Evolutionary conservation across 2,888 invertebrate genomes (phyloP).

Genomic region (Entomobrya proxima): DNA sequence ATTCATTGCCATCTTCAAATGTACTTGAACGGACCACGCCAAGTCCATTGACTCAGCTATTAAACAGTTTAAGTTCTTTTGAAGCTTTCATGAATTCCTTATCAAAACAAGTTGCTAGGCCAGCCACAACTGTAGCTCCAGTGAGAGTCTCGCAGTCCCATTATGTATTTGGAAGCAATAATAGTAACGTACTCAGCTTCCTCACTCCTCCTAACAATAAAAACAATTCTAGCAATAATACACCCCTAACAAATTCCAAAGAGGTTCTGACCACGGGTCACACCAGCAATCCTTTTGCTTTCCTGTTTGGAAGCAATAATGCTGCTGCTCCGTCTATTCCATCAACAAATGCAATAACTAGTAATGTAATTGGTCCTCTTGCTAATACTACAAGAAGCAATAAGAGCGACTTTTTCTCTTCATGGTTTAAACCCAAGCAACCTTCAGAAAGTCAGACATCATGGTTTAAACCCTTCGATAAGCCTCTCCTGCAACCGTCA

Average conservation of each 20-base stretch:
- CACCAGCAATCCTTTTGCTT: neutral
- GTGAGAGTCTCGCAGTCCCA: neutral
- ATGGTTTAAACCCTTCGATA: conserved; percentile 6
- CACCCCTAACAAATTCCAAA: neutral
- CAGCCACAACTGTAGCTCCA: neutral
- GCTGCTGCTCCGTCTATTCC: neutral
- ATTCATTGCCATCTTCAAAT: neutral
- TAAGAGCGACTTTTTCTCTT: neutral
- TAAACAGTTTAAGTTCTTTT: conserved; percentile 35
- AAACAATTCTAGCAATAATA: neutral
- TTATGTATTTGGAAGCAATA: neutral
- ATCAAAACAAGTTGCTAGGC: neutral
- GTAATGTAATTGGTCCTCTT: neutral
- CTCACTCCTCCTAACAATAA: neutral
- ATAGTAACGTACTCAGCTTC: conserved; percentile 28
- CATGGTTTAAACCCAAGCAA: conserved; percentile 40
- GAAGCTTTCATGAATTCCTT: conserved; percentile 29
- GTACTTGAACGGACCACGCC: neutral
- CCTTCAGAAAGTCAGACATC: no score
- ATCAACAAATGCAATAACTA: neutral
- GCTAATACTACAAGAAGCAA: conserved; percentile 2
- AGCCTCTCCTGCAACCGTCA: neutral
- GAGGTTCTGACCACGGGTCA: neutral
- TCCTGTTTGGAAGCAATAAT: conserved; percentile 16
- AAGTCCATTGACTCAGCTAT: neutral